Base-by-base conservation (phyloP, 2,797 vertebrate genomes). In the Petrocephalus schoutedeni region DNA sequence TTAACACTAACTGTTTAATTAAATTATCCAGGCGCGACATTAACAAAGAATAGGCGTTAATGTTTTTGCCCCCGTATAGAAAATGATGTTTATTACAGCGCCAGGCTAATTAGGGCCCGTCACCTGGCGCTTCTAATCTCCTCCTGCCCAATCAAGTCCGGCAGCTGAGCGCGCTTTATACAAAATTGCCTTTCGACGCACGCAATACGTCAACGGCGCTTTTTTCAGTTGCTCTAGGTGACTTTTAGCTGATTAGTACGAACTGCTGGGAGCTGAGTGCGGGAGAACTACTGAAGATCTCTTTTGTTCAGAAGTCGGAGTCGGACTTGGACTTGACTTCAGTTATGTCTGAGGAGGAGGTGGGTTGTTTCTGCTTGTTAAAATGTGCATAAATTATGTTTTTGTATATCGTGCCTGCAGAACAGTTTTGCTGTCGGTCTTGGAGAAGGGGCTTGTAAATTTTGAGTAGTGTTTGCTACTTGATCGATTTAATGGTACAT, bases 1-100 rank as follows among this genome's bases (percentile, higher is more conserved):
- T 80, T 45, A 85, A 89, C 28, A 36, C 14, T 32, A 92, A 56
- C 28, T 88, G 89, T 89, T 94, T 91, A 92, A 93, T 94, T 92
- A 94, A 23, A 74, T 89, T 87, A 77, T 14, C 64, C 64, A 77
- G 71, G 71, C 71, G 71, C 36, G 6, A n/a, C 36, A 77, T 77
- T 77, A 41, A 58, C 58, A 23, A 32, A 41, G 59, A 58, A 67
- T 41, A 41, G n/a, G 5, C 36, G 51, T 74, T 57, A 53, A 82
- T 86, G 28, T 45, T 77, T 87, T 2, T 23, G 28, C 61, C 32
- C 45, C 58, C 9, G 83, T 91, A 91, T 92, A 92, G 93, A 91
- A 19, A 57, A 57, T 57, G 16, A 45, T 45, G 16, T 77, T 77
- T n/a, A 77, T 77, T 77, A 45, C 64, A 32, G 64, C 64, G 32